Percentiles rank a stretch among this genome's conserved stretches.
phyloP scores from a whole-genome alignment of 2,888 invertebrate species.

The Drosophila tripunctata region DNA sequence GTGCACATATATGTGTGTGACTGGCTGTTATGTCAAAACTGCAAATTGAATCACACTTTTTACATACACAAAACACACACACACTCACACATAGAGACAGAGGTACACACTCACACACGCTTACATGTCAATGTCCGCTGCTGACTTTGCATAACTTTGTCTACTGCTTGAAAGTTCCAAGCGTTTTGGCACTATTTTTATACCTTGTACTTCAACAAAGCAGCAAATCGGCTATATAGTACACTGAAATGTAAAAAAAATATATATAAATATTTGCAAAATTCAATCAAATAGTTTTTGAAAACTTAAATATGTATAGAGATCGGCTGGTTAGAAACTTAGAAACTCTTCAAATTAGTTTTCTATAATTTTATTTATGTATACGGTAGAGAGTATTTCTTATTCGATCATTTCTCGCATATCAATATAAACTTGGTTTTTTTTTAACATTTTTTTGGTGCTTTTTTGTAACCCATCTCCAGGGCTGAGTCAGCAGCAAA shows the following conservation, averaged over 20 bases:
- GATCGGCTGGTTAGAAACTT: too few species aligned
- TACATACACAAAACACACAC: constrained; percentile 24
- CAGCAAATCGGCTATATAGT: background rate
- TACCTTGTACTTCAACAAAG: constrained; percentile 7
- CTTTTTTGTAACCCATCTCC: constrained; percentile 14
- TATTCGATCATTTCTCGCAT: background rate
- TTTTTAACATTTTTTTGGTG: too few species aligned
- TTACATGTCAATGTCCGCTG: constrained; percentile 74
- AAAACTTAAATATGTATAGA: too few species aligned
- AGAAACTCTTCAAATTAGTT: too few species aligned
- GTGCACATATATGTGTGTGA: constrained; percentile 16
- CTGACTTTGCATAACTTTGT: constrained; percentile 76
- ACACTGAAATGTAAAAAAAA: background rate
- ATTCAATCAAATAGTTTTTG: too few species aligned
- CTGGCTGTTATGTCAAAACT: constrained; percentile 59
- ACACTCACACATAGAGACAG: too few species aligned
- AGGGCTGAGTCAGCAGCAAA: constrained; percentile 69
- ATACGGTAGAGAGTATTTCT: background rate
- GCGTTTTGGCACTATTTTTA: constrained; percentile 62
- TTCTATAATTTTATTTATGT: too few species aligned
- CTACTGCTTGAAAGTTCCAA: constrained; percentile 62
- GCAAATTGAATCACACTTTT: constrained; percentile 73
- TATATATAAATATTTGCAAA: background rate
- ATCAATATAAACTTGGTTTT: background rate
- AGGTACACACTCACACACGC: constrained; percentile 35